Conservation (phyloP, 2,113 vertebrate species). For the Mesoclemmys tuberculata region DNA sequence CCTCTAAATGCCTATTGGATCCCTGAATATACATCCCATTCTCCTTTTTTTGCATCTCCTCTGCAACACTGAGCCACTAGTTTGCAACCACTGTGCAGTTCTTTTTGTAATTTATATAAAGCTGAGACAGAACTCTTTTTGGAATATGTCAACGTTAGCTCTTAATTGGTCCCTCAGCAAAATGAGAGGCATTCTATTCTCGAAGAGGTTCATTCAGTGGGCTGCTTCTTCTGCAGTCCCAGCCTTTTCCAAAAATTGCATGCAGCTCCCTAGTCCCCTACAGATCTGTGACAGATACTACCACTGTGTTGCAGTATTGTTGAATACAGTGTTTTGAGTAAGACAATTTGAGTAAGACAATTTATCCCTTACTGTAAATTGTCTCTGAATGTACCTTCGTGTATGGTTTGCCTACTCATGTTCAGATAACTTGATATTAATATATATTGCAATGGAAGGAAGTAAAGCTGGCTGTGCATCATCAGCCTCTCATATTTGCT, state of each 20-base stretch:
- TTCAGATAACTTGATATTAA: not conserved
- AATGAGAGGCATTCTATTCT: not conserved
- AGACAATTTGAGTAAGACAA: no score
- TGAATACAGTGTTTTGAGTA: not conserved
- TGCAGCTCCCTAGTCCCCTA: not conserved
- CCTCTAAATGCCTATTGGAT: rapidly evolving
- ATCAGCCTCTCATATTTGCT: not conserved
- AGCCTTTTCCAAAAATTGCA: not conserved
- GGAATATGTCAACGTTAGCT: not conserved
- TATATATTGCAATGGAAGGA: not conserved
- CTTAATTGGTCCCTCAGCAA: conserved; percentile 7
- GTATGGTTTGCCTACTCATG: not conserved
- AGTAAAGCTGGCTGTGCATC: not conserved
- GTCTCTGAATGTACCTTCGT: not conserved
- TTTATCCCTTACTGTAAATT: not conserved
- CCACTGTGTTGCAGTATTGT: not conserved
- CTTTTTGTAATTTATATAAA: not conserved
- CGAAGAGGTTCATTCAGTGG: not conserved
- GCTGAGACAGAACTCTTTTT: not conserved
- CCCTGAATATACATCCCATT: rapidly evolving
- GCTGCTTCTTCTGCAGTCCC: not conserved
- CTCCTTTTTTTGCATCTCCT: not conserved
- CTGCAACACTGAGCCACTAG: not conserved
- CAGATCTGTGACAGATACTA: not conserved
- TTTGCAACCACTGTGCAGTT: not conserved